Conservation (phyloP, 2,113 vertebrate genomes). For the Myxocyprinus asiaticus region DNA sequence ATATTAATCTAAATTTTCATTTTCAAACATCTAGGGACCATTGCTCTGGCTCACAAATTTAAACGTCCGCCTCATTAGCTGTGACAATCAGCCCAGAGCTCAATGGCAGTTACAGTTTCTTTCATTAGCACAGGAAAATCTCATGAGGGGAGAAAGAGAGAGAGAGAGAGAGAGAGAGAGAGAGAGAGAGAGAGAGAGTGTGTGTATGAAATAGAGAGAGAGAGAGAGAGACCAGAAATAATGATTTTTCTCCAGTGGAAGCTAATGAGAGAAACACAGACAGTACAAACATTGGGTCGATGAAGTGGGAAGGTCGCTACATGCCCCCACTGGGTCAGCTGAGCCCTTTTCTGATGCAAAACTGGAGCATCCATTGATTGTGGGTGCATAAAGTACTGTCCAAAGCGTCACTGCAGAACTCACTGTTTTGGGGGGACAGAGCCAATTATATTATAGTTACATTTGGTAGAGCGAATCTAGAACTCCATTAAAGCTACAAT, state of each 20-base stretch:
- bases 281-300: constrained; percentile 23
- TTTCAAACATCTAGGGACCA: background rate
- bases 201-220: background rate
- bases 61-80: constrained; percentile 22
- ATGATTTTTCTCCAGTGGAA: constrained; percentile 40
- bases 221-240: constrained; percentile 15
- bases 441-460: too few species aligned
- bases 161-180: background rate
- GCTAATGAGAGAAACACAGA: constrained; percentile 42
- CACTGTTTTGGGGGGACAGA: background rate
- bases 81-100: background rate
- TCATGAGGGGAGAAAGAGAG: too few species aligned
- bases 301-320: constrained; percentile 3
- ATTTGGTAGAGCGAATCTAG: too few species aligned
- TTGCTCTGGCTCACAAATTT: constrained; percentile 12
- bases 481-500: too few species aligned
- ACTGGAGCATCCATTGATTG: constrained; percentile 56
- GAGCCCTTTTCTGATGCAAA: constrained; percentile 24
- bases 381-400: background rate
- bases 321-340: background rate
- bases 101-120: background rate
- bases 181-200: background rate
- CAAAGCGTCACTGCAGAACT: constrained; percentile 26
- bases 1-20: too few species aligned
- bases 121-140: too few species aligned